phyloP scores from a whole-genome alignment of 2,888 invertebrate genomes.

The Lycaena phlaeas region DNA sequence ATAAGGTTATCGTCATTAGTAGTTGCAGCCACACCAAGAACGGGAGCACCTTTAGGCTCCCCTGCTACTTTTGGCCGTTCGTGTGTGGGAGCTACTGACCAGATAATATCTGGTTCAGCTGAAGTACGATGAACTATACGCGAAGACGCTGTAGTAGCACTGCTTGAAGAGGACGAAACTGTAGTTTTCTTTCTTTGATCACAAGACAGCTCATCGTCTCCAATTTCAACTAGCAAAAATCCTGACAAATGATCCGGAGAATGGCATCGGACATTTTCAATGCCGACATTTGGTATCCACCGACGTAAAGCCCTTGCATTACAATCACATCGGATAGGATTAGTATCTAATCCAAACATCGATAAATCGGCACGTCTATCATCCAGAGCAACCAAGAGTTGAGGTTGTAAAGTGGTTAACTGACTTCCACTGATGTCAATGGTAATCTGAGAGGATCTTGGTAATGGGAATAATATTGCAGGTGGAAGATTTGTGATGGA shows the following conservation, averaged over 20 bases:
- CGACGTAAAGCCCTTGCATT: conserved; percentile 83
- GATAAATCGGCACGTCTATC: conserved; percentile 84
- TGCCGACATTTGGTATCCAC: conserved; percentile 80
- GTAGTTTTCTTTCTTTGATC: conserved; percentile 76
- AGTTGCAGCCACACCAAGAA: conserved; percentile 72
- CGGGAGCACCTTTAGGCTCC: conserved; percentile 74
- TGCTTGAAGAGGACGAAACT: conserved; percentile 40
- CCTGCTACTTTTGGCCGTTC: conserved; percentile 71
- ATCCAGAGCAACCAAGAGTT: conserved; percentile 85
- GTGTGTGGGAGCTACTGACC: conserved; percentile 86
- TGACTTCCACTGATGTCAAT: conserved; percentile 86
- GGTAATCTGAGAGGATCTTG: conserved; percentile 85
- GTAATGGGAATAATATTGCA: conserved; percentile 88
- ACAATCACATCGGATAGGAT: conserved; percentile 91
- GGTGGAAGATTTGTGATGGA: conserved; percentile 85
- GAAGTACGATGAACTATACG: conserved; percentile 75
- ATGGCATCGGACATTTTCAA: conserved; percentile 76
- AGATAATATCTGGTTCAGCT: conserved; percentile 90
- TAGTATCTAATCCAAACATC: conserved; percentile 81
- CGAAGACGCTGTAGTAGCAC: conserved; percentile 59
- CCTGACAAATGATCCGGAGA: conserved; percentile 81
- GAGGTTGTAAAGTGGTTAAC: conserved; percentile 82
- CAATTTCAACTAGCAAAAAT: conserved; percentile 80
- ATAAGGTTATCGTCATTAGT: conserved; percentile 94
- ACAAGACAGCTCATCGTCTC: conserved; percentile 87